Conservation (phyloP, 2,888 invertebrate genomes). For the Drosophila neutralis region DNA sequence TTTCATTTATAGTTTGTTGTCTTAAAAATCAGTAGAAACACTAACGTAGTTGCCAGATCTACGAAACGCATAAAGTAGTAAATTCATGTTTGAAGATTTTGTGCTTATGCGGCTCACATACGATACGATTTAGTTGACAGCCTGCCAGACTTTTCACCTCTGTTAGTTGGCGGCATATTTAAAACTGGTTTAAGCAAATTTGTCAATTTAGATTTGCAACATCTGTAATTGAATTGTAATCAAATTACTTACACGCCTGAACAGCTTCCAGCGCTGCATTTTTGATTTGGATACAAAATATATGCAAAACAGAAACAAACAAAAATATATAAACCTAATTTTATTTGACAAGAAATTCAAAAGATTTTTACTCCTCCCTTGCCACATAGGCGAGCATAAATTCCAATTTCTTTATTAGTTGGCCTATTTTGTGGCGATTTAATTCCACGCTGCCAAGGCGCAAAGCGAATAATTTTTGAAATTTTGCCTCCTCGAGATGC, state of each 20-base stretch:
- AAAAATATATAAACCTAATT: not conserved
- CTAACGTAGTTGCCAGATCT: not conserved
- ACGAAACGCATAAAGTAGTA: not conserved
- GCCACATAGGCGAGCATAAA: slow-evolving; percentile 88
- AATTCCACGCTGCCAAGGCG: slow-evolving; percentile 86
- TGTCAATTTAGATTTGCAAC: not conserved
- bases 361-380: slow-evolving; percentile 38
- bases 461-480: slow-evolving; percentile 87
- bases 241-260: slow-evolving; percentile 14
- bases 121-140: not conserved
- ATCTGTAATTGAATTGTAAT: not conserved
- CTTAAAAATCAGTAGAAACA: not conserved
- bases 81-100: not conserved
- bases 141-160: not conserved
- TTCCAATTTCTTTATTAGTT: slow-evolving; percentile 88
- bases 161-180: not conserved
- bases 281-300: slow-evolving; percentile 4
- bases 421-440: slow-evolving; percentile 86
- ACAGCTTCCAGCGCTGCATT: slow-evolving; percentile 17
- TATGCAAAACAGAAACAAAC: not conserved
- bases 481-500: slow-evolving; percentile 66
- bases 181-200: not conserved
- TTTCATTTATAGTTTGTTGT: not conserved
- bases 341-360: slow-evolving; percentile 47
- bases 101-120: not conserved